Evolutionary conservation across 2,888 invertebrate genomes (phyloP), one percentile per base, ranked within the genome.

Genomic region (Plutella xylostella): DNA sequence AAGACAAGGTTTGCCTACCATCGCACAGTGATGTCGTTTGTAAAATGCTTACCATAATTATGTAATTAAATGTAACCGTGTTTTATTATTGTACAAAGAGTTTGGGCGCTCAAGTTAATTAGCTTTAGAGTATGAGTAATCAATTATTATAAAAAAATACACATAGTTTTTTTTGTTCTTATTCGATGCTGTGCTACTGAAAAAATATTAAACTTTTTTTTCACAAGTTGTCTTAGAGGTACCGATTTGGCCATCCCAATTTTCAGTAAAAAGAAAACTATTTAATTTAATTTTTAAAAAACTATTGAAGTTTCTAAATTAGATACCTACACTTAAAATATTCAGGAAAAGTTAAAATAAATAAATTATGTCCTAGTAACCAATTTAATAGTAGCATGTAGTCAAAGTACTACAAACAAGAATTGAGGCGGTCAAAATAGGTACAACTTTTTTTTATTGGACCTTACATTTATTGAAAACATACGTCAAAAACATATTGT

Each of bases 31-130:
- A 17, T n/a, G n/a, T 31, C 18, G 17, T 22, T 22, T 22, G 33
- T 33, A 40, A 33, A n/a, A 40, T 33, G 45, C 45, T 45, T 45
- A 45, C 45, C 21, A 44, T 20, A 19, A 14, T 45, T 18, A 21
- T 21, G 68, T 65, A 68, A 65, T 67, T 65, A 73, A 71, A 72
- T 61, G 68, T 68, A 62, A 70, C 68, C 72, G 63, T 66, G 61
- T 70, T 72, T 25, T 72, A 78, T 76, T 74, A 75, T 72, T 82
- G 83, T 82, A 82, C 82, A 82, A 82, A 82, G 82, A 73, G 80
- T 78, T 71, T 59, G n/a, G n/a, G 59, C 71, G 82, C 82, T 82
- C 83, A 78, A 73, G 62, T 66, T 74, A 75, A 73, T 68, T 79
- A 79, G 77, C 65, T 71, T 79, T 77, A 72, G 65, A 58, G 58